Conservation (phyloP, 2,113 vertebrate species). For the Heteronetta atricapilla region DNA sequence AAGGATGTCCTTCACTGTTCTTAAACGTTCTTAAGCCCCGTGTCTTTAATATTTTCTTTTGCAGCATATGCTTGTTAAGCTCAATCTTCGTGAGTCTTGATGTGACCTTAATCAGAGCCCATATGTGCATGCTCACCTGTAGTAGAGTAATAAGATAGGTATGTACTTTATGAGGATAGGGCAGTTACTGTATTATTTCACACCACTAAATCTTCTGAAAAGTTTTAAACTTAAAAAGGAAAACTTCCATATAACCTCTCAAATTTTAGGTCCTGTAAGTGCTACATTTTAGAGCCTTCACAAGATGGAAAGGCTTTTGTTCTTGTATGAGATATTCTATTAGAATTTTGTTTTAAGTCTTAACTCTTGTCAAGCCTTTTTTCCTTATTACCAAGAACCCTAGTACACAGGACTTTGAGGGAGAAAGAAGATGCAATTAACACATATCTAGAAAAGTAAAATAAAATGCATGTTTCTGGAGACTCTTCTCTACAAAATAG, state of each 20-base stretch:
- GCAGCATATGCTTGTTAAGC: background rate
- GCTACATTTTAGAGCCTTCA: background rate
- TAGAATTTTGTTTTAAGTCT: background rate
- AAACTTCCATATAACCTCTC: background rate
- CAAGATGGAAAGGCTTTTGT: background rate
- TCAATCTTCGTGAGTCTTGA: fast-evolving
- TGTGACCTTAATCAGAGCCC: background rate
- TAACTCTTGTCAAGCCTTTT: background rate
- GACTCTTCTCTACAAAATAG: background rate
- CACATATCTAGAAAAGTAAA: background rate
- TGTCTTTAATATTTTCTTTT: background rate
- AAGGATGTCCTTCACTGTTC: background rate
- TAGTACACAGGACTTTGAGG: background rate
- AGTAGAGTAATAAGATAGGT: background rate
- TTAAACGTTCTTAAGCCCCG: background rate
- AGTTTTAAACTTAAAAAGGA: background rate
- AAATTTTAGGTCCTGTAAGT: background rate
- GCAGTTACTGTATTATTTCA: background rate
- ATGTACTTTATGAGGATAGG: background rate
- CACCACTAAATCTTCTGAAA: background rate
- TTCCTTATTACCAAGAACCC: background rate
- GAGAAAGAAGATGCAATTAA: background rate
- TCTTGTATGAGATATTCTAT: background rate
- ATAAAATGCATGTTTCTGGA: background rate
- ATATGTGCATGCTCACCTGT: background rate